Evolutionary conservation across 2,113 vertebrate species (phyloP).

Genomic region (Muscicapa adusta): DNA sequence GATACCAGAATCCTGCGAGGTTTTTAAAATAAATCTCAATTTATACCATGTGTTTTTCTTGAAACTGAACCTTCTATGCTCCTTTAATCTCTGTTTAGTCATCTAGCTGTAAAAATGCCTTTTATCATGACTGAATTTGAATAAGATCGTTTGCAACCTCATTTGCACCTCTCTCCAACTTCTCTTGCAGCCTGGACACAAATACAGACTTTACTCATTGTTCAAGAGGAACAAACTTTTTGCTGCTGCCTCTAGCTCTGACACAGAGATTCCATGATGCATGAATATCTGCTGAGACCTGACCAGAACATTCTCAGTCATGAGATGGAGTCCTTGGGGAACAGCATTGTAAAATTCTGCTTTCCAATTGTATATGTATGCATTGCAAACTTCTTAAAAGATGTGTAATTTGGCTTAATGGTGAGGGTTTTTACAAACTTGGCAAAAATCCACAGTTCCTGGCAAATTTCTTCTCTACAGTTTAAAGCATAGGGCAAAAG

Average conservation of each 20-base stretch:
- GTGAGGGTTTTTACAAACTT: neutral
- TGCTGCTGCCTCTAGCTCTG: neutral
- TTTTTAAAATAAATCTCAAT: neutral
- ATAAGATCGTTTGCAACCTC: neutral
- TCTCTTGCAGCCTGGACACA: neutral
- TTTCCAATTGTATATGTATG: neutral
- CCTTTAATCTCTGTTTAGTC: neutral
- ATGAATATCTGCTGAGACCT: neutral
- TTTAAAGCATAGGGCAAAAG: neutral
- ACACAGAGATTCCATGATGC: neutral
- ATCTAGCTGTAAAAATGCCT: neutral
- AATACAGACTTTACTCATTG: fast-evolving
- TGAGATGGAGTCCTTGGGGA: neutral
- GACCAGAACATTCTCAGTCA: neutral
- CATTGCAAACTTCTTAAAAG: neutral
- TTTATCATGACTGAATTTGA: neutral
- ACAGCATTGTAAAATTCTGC: neutral
- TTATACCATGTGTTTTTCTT: neutral
- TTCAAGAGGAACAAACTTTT: neutral
- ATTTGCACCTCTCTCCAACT: neutral
- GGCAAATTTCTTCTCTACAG: neutral
- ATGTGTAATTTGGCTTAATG: neutral
- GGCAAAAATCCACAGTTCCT: neutral
- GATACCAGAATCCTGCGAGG: neutral
- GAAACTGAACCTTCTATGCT: neutral